A percentile compares a stretch with the other conserved stretches of the same genome.
Evolutionary conservation across 2,888 invertebrate genomes (phyloP).

Genomic region (Lapara coniferarum): DNA sequence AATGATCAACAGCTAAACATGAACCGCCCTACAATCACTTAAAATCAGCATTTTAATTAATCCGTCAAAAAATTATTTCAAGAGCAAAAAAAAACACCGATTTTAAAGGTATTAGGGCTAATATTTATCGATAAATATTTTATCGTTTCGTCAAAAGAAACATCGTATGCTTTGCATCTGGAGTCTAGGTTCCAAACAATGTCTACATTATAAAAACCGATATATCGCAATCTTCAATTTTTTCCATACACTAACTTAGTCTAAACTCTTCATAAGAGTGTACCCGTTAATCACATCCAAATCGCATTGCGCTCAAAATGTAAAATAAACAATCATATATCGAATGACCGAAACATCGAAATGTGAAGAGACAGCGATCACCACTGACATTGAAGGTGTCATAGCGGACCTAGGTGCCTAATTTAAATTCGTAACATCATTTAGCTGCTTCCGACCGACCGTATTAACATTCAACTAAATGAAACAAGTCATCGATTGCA

Average conservation of each 20-base stretch:
- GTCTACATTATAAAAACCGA: conserved; percentile 29
- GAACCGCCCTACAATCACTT: background rate
- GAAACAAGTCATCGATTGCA: too few relatives aligned
- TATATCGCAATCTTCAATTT: conserved; percentile 30
- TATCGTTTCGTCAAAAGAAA: conserved; percentile 37
- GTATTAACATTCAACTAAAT: background rate
- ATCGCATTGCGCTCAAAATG: conserved; percentile 51
- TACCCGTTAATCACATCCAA: conserved; percentile 65
- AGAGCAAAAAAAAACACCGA: too few relatives aligned
- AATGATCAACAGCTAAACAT: conserved; percentile 9
- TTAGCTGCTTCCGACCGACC: background rate
- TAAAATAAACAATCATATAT: conserved; percentile 25
- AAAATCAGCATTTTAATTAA: too few relatives aligned
- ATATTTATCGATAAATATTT: conserved; percentile 32
- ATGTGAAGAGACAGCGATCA: background rate
- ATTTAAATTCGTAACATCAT: conserved; percentile 10
- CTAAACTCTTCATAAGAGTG: conserved; percentile 63
- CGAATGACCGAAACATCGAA: conserved; percentile 1
- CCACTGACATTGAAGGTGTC: background rate
- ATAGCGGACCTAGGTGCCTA: background rate
- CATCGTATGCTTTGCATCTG: conserved; percentile 45
- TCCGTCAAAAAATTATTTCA: too few relatives aligned
- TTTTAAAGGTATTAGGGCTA: too few relatives aligned
- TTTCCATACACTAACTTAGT: conserved; percentile 48
- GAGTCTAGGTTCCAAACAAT: conserved; percentile 24